Base-by-base conservation (phyloP, 2,797 vertebrate species). In the Scomberomorus guttatus region DNA sequence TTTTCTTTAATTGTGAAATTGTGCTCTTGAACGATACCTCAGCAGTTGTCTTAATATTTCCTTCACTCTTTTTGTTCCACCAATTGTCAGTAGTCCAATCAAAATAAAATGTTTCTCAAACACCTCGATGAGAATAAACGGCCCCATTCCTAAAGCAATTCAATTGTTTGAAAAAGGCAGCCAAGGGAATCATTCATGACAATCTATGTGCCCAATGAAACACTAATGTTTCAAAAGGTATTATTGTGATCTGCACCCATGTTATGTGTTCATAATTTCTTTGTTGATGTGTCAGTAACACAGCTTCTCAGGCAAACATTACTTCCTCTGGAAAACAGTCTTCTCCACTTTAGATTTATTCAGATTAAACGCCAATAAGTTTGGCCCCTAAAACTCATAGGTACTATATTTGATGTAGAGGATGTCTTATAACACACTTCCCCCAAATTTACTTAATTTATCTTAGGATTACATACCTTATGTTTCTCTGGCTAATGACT, bases 361-460 rank as follows among this genome's bases (percentile, higher is more conserved):
- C 34, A 51, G 18, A 75, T 75, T 9, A 24, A 71, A n/a, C 48
- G 66, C 9, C 24, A 75, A 62, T 3, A 10, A 58, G 10, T 59
- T 42, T 77, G 27, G 44, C 75, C 37, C 42, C 71, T 50, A 64
- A 50, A 61, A 74, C 62, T 68, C 34, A 72, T 39, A 77, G 71
- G 59, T 9, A 56, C 20, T 32, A 27, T 27, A 34, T 81, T 80
- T 79, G 39, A 75, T 77, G 25, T 22, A 46, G 18, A 46, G 15
- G 4, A 79, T 52, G 10, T 27, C 34, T 74, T 65, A n/a, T 14
- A 69, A 75, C 24, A 79, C 25, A 50, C 46, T 66, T 85, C 15
- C 32, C 55, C 78, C 54, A 80, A 79, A 86, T 87, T 81, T 63
- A 20, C 48, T 75, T 72, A 2, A 79, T 79, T 80, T 73, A 81